These are phyloP conservation scores for Nyctereutes procyonoides DNA, from an alignment of 2,113 vertebrate genomes.

Conservation along the genomic window DNA sequence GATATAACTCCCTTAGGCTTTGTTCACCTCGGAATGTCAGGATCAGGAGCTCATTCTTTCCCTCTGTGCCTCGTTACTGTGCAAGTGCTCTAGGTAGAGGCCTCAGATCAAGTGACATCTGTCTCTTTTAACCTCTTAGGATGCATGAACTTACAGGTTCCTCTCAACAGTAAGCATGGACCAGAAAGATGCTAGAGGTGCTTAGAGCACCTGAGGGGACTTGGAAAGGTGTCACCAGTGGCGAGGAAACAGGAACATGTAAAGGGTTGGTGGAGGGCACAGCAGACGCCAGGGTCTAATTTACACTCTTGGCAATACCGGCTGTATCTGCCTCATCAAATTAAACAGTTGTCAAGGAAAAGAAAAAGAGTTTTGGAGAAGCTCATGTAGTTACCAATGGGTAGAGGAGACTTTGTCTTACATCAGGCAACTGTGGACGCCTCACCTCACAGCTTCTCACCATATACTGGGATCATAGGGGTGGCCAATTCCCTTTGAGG, in stretches of 20 bases:
- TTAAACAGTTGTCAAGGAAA: slow-evolving; percentile 14
- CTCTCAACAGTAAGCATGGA: background rate
- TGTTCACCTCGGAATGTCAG: background rate
- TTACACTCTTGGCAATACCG: slow-evolving; percentile 18
- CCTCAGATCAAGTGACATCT: background rate
- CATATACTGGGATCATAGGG: background rate
- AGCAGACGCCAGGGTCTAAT: background rate
- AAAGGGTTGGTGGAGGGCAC: background rate
- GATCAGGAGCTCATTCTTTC: background rate
- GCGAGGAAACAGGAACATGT: background rate
- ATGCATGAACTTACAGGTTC: background rate
- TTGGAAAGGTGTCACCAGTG: background rate
- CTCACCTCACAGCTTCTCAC: slow-evolving; percentile 46
- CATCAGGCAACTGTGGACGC: background rate
- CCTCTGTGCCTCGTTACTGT: background rate
- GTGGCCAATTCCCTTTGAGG: background rate
- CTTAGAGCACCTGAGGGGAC: background rate
- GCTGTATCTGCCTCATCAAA: slow-evolving; percentile 46
- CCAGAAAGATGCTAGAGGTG: background rate
- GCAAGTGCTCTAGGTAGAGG: background rate
- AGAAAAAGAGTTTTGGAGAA: background rate
- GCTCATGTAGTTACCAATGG: background rate
- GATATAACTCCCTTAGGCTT: background rate
- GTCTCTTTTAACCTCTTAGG: background rate
- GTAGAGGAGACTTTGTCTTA: background rate